Base-by-base conservation (phyloP, 1,140 invertebrate species). In the Drosophila tani region DNA sequence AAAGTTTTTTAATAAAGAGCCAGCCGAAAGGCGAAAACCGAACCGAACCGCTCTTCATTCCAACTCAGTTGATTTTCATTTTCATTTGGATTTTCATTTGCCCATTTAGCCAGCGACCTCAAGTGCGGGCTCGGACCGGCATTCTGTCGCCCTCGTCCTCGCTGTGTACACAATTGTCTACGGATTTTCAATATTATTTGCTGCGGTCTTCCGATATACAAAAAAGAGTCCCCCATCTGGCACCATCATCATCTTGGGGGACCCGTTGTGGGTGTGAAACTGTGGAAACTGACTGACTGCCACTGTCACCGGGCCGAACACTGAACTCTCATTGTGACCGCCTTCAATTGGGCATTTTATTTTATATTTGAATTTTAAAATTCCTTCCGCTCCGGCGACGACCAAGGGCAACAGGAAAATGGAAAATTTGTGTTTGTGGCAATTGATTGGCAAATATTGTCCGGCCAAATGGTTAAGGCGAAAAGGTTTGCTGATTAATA, bases 311-410 rank as follows among this genome's bases (percentile, higher is more conserved):
- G 45, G 63, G 62, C 68, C 9, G 32, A 32, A n/a, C 53, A 76
- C 67, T 75, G 71, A 57, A 70, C 71, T 75, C 86, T 75, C 86
- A 86, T 81, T 91, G 88, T 88, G 75, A 69, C 76, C 79, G 76
- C 86, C 84, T 91, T 88, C 88, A 91, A 91, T 91, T 91, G 88
- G 85, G 84, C 75, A 91, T 88, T 91, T 91, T 91, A 91, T 91
- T 91, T 91, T 91, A 91, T 91, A 91, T 91, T 91, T 91, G 90
- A 91, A 91, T 91, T 91, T 91, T 91, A 91, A 91, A 91, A 91
- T 91, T 91, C 85, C 84, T 91, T 91, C 86, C 88, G 84, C 84
- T 76, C 59, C 82, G 85, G 71, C 74, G 71, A 11, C 19, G 53
- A 24, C 53, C n/a, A 27, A 24, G 53, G 82, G 81, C 81, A 67